Percentiles rank a stretch among this genome's conserved stretches.
phyloP scores from a whole-genome alignment of 2,113 vertebrate genomes.

The Scomber japonicus region DNA sequence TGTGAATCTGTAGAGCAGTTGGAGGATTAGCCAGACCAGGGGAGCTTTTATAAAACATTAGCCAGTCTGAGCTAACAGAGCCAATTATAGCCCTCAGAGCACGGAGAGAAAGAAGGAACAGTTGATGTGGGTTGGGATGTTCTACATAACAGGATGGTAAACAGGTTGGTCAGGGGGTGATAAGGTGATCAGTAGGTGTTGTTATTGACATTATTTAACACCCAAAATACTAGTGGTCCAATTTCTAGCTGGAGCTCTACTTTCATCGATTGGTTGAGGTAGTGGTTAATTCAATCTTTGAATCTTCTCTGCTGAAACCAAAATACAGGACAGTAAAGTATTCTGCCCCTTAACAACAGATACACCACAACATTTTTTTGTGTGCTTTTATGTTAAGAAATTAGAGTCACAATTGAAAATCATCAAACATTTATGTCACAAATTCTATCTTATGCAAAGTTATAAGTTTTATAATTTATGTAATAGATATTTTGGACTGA shows the following conservation, averaged over 20 bases:
- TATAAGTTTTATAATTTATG: too few species aligned
- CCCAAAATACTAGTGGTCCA: background rate
- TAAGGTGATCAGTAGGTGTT: background rate
- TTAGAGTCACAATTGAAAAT: too few species aligned
- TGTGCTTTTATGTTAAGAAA: background rate
- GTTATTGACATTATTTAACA: background rate
- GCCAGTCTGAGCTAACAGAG: conserved; percentile 39
- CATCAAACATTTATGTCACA: too few species aligned
- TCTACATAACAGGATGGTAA: background rate
- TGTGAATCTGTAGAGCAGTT: conserved; percentile 25
- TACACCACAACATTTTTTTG: background rate
- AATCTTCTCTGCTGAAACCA: background rate
- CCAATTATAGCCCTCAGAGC: conserved; percentile 61
- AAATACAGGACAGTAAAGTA: background rate
- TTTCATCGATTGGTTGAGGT: background rate
- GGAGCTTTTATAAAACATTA: conserved; percentile 65
- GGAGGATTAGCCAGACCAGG: conserved; percentile 37
- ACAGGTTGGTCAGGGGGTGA: background rate
- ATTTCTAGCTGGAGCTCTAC: background rate
- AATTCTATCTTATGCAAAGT: too few species aligned
- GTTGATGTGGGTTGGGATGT: conserved; percentile 20
- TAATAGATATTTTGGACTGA: too few species aligned
- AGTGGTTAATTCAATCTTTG: background rate
- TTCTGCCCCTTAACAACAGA: background rate
- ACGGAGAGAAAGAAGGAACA: background rate